A percentile compares a stretch with the other conserved stretches of the same genome.
Conservation (phyloP, 1,140 invertebrate genomes). For the Diachasma alloeum region DNA sequence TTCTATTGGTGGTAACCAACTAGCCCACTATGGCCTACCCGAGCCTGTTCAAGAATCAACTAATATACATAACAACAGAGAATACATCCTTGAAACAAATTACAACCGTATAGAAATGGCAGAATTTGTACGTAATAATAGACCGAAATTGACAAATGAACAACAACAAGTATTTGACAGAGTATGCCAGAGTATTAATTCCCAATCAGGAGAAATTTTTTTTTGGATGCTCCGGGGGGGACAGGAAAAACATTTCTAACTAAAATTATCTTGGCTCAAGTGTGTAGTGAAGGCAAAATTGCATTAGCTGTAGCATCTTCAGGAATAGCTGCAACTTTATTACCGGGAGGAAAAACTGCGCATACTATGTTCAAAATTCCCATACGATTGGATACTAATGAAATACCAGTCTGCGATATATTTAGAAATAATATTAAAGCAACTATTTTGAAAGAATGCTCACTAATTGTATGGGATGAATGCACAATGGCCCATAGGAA, state of each 20-base stretch:
- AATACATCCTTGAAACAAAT: neutral
- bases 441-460: slow-evolving; percentile 42
- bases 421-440: slow-evolving; percentile 29
- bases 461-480: slow-evolving; percentile 58
- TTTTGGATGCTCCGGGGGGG: slow-evolving; percentile 48
- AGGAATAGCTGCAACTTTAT: slow-evolving; percentile 44
- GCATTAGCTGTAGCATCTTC: slow-evolving; percentile 37
- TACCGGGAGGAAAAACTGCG: slow-evolving; percentile 39
- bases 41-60: too few relatives aligned
- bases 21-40: too few relatives aligned
- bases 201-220: slow-evolving; percentile 32
- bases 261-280: slow-evolving; percentile 11
- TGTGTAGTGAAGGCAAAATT: neutral
- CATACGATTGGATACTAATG: slow-evolving; percentile 35
- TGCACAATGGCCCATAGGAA: slow-evolving; percentile 50
- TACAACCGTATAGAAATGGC: neutral
- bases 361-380: slow-evolving; percentile 43
- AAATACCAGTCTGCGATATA: slow-evolving; percentile 49
- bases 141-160: slow-evolving; percentile 20
- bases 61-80: too few relatives aligned
- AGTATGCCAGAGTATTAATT: slow-evolving; percentile 12
- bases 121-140: slow-evolving; percentile 24
- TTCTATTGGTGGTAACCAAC: too few relatives aligned
- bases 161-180: slow-evolving; percentile 13
- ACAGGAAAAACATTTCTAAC: slow-evolving; percentile 51